These are phyloP conservation scores for Nomada fucata DNA, from an alignment of 2,888 invertebrate genomes.

Conservation along the genomic window DNA sequence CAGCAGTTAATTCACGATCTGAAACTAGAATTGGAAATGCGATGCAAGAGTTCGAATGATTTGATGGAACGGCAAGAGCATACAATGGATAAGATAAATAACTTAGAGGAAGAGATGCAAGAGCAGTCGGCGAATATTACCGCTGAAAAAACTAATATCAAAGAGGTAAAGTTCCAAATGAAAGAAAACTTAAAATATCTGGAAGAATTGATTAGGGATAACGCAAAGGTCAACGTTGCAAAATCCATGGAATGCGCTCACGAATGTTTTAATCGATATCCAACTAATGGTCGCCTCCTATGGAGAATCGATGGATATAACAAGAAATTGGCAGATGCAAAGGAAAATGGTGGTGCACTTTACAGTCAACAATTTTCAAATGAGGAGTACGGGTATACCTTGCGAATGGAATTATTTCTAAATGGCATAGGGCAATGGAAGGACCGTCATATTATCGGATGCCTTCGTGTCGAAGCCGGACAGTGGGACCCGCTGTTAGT, in stretches of 20 bases:
- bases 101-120: constrained; percentile 82
- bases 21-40: constrained; percentile 85
- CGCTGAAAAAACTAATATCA: constrained; percentile 58
- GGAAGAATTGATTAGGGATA: constrained; percentile 70
- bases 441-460: constrained; percentile 89
- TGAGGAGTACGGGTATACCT: constrained; percentile 90
- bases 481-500: constrained; percentile 89
- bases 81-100: constrained; percentile 85
- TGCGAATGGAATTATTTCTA: constrained; percentile 89
- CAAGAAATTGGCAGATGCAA: constrained; percentile 88
- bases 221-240: constrained; percentile 6
- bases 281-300: constrained; percentile 86
- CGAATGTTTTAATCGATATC: constrained; percentile 17
- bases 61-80: constrained; percentile 84
- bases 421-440: constrained; percentile 92
- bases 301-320: constrained; percentile 90
- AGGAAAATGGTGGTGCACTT: constrained; percentile 87
- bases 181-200: constrained; percentile 73
- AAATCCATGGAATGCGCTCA: constrained; percentile 11
- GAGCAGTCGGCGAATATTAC: constrained; percentile 50
- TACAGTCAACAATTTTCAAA: constrained; percentile 89
- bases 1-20: constrained; percentile 83
- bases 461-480: constrained; percentile 88
- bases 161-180: constrained; percentile 72
- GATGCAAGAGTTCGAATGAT: constrained; percentile 83